Evolutionary conservation across 2,797 vertebrate species (phyloP).

Genomic region (Gymnodraco acuticeps): DNA sequence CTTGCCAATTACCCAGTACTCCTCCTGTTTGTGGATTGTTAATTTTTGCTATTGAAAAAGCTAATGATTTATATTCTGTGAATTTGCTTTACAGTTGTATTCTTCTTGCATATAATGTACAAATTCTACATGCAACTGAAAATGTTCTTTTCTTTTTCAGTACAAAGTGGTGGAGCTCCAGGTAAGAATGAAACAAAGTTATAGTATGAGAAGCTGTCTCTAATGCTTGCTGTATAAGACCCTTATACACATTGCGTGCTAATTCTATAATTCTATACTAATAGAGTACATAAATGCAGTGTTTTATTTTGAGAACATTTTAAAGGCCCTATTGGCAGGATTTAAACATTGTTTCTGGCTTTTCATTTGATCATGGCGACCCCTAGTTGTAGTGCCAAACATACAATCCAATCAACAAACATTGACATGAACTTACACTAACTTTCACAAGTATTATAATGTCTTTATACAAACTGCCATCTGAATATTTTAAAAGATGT

Average conservation of each 20-base stretch:
- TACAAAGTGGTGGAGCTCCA: constrained; percentile 74
- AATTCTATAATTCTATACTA: background rate
- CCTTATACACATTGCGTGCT: constrained; percentile 1
- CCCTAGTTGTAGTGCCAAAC: background rate
- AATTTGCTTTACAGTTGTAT: background rate
- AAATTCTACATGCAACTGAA: background rate
- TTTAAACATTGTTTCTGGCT: too few species aligned
- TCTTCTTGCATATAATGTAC: background rate
- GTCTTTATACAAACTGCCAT: too few species aligned
- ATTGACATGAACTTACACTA: too few species aligned
- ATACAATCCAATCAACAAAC: too few species aligned
- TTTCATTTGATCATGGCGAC: background rate
- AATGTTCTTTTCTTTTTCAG: constrained; percentile 64
- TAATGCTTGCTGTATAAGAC: too few species aligned
- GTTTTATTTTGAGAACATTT: too few species aligned
- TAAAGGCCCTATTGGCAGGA: too few species aligned
- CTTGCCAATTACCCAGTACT: background rate
- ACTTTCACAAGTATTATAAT: too few species aligned
- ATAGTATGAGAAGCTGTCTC: background rate
- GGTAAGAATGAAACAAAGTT: constrained; percentile 63
- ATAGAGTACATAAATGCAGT: background rate
- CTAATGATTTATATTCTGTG: background rate
- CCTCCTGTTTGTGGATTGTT: too few species aligned
- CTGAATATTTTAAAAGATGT: too few species aligned
- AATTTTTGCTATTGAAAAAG: too few species aligned